These are phyloP conservation scores for Vultur gryphus DNA, from an alignment of 2,797 vertebrate genomes.

Conservation along the genomic window DNA sequence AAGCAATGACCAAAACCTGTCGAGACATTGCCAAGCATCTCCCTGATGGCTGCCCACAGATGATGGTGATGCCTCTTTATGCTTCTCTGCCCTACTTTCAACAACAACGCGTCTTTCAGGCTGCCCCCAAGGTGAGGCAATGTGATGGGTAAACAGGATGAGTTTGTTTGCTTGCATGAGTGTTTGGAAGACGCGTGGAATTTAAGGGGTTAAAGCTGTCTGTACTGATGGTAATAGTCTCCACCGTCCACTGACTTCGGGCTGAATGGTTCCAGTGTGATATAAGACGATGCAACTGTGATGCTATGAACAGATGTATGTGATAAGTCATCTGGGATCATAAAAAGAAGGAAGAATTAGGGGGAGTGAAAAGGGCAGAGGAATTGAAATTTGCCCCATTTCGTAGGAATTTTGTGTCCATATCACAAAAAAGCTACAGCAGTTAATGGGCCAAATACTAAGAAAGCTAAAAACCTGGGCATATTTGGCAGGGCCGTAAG, in stretches of 20 bases:
- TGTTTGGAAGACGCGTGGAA: background rate
- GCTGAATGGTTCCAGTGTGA: background rate
- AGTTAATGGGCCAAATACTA: background rate
- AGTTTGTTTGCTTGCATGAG: background rate
- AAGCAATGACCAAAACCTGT: constrained; percentile 93
- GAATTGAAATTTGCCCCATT: background rate
- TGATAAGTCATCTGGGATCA: background rate
- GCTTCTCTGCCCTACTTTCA: constrained; percentile 90
- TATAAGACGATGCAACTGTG: background rate
- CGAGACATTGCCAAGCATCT: constrained; percentile 91
- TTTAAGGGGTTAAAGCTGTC: background rate
- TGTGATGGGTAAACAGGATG: background rate
- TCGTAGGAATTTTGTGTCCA: background rate
- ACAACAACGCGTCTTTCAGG: constrained; percentile 91
- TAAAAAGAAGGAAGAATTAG: background rate
- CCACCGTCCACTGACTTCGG: background rate
- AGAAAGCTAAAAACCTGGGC: background rate
- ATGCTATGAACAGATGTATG: background rate
- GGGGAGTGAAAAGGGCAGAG: background rate
- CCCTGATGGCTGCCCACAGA: constrained; percentile 81
- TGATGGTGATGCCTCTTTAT: constrained; percentile 89
- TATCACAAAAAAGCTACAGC: background rate
- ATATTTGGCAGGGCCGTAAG: background rate
- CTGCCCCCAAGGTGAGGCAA: constrained; percentile 83
- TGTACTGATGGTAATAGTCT: background rate